phyloP scores from a whole-genome alignment of 2,888 invertebrate genomes.

The Plebejus argus region DNA sequence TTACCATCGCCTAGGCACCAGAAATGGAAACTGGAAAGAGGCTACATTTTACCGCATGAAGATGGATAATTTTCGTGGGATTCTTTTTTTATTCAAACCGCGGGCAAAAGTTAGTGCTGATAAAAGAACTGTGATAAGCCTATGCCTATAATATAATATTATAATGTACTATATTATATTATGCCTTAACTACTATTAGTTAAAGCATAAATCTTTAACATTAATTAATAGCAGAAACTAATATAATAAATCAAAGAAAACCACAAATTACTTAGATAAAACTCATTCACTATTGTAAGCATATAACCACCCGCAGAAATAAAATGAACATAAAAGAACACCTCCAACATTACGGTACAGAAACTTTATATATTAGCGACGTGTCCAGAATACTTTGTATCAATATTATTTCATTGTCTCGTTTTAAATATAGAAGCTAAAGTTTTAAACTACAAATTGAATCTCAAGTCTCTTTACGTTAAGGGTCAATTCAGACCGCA shows the following conservation, averaged over 20 bases:
- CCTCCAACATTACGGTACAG: slow-evolving; percentile 3
- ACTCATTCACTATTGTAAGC: not conserved
- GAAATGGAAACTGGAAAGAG: too few species aligned
- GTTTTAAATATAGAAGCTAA: not conserved
- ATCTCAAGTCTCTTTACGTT: not conserved
- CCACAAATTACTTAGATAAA: not conserved
- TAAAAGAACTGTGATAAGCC: too few species aligned
- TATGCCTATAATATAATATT: too few species aligned
- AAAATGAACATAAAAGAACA: slow-evolving; percentile 12
- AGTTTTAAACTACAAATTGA: not conserved
- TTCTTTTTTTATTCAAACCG: too few species aligned
- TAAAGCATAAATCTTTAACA: not conserved
- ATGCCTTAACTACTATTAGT: too few species aligned
- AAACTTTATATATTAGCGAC: slow-evolving; percentile 21
- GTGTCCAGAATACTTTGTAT: slow-evolving; percentile 11
- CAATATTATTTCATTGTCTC: not conserved
- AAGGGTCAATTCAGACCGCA: too few species aligned
- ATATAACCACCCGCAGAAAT: not conserved
- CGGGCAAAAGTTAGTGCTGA: too few species aligned
- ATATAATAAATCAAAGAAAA: not conserved
- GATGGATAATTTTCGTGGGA: too few species aligned
- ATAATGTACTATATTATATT: too few species aligned
- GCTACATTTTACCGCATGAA: too few species aligned
- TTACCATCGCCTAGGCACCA: too few species aligned
- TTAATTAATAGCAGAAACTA: not conserved